phyloP scores from a whole-genome alignment of 2,113 vertebrate species.

The Calyptomena viridis region DNA sequence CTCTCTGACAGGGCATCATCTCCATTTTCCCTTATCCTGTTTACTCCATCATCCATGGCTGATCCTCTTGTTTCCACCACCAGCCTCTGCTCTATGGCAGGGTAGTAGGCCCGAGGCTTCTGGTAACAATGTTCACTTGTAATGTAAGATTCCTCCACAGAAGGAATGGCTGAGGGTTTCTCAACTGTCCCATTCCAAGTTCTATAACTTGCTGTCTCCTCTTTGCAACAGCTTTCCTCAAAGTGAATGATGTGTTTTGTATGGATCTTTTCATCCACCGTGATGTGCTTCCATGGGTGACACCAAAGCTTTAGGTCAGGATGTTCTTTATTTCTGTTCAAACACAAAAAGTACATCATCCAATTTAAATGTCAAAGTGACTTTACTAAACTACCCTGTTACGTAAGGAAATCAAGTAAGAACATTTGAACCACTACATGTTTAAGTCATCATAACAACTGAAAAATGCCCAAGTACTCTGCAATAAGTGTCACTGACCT shows the following conservation, averaged over 20 bases:
- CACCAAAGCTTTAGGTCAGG: constrained; percentile 93
- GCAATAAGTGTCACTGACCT: neutral
- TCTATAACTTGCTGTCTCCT: constrained; percentile 74
- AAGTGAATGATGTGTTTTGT: constrained; percentile 68
- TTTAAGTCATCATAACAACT: neutral
- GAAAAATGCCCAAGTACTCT: neutral
- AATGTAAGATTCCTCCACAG: constrained; percentile 91
- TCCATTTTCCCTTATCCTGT: constrained; percentile 77
- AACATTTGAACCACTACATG: neutral
- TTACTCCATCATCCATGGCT: constrained; percentile 85
- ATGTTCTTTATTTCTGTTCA: constrained; percentile 85
- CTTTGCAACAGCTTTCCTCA: constrained; percentile 70
- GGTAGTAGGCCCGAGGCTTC: constrained; percentile 91
- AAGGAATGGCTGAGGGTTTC: constrained; percentile 70
- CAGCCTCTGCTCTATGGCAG: constrained; percentile 89
- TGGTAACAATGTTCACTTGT: constrained; percentile 99
- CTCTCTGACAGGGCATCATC: constrained; percentile 83
- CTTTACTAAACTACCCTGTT: neutral
- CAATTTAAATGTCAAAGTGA: neutral
- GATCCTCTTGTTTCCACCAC: constrained; percentile 90
- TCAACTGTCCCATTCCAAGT: constrained; percentile 76
- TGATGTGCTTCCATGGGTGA: constrained; percentile 86
- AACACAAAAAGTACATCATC: neutral
- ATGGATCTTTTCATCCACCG: constrained; percentile 73
- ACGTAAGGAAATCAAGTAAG: neutral